Conservation (phyloP, 2,113 vertebrate genomes). For the Psilopsiagon aymara region DNA sequence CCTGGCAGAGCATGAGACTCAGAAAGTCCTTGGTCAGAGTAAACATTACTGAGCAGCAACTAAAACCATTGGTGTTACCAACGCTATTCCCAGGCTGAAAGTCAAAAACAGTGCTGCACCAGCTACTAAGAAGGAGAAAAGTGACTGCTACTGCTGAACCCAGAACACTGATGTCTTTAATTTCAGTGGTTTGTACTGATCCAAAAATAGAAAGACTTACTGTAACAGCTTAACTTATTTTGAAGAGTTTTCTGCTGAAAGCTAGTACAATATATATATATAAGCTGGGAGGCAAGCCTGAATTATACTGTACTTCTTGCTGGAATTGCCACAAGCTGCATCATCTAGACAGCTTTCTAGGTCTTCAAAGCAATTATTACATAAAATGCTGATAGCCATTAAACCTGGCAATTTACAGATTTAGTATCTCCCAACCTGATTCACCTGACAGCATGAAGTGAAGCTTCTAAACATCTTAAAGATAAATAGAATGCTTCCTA, state of each 20-base stretch:
- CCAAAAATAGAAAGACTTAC: neutral
- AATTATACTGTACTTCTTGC: neutral
- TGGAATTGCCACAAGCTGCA: neutral
- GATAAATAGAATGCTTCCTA: neutral
- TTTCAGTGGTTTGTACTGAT: neutral
- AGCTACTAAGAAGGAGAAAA: no score
- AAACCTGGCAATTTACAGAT: neutral
- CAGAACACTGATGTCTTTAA: neutral
- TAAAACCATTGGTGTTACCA: no score
- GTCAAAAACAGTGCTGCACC: no score
- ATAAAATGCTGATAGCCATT: neutral
- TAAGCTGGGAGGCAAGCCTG: neutral
- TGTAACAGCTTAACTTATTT: neutral
- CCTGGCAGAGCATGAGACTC: no score
- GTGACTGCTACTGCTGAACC: no score
- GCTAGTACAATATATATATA: neutral
- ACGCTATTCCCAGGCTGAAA: no score
- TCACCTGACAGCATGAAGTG: neutral
- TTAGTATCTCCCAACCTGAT: neutral
- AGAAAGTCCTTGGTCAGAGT: no score
- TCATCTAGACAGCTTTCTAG: neutral
- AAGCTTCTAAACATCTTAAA: conserved; percentile 10
- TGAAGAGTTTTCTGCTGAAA: neutral
- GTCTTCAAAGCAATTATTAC: neutral
- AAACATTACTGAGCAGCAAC: no score